Conservation (phyloP, 2,113 vertebrate species). For the Odobenus rosmarus region DNA sequence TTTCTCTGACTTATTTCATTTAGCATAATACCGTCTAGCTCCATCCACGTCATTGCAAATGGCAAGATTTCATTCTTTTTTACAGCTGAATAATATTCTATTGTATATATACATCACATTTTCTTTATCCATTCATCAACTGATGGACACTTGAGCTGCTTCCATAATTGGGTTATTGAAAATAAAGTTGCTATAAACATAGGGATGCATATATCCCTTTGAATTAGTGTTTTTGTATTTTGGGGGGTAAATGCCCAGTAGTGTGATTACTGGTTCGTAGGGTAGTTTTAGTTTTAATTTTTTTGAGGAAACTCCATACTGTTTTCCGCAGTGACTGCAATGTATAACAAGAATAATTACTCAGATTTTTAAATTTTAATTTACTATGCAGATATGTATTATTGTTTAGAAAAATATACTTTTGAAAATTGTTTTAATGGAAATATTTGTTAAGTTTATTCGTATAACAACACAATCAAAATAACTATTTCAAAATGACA, state of each 20-base stretch:
- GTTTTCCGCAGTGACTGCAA: background rate
- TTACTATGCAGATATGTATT: background rate
- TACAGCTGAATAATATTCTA: background rate
- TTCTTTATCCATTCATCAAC: background rate
- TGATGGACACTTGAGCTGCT: background rate
- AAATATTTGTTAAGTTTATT: background rate
- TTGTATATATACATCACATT: background rate
- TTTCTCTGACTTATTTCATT: background rate
- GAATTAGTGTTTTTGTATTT: background rate
- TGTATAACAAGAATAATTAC: background rate
- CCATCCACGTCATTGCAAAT: background rate
- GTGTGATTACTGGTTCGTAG: background rate
- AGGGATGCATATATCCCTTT: background rate
- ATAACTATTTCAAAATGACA: background rate
- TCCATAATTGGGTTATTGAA: background rate
- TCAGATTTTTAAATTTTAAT: background rate
- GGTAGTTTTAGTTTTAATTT: background rate
- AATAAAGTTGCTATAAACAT: background rate
- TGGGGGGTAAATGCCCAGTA: background rate
- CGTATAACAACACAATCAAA: background rate
- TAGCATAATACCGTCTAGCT: background rate
- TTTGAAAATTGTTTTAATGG: background rate
- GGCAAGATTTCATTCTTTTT: background rate
- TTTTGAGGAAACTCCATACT: background rate
- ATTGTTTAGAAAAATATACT: background rate